Evolutionary conservation across 2,888 invertebrate genomes (phyloP).

Genomic region (Lasius platythorax): DNA sequence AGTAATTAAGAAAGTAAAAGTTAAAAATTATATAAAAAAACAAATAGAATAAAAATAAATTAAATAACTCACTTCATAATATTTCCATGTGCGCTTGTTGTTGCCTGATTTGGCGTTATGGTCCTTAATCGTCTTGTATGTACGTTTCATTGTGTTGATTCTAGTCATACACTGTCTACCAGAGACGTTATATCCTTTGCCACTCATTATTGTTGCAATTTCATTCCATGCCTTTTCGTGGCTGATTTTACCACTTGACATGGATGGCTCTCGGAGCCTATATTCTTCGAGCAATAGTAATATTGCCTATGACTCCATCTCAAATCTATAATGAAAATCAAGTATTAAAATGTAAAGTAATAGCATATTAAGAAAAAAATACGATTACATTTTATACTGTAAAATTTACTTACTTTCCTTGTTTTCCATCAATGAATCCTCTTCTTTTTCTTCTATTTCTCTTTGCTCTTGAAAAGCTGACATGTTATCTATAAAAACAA

Average conservation of each 20-base stretch:
- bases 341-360: too few species aligned
- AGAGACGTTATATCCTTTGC: slow-evolving; percentile 34
- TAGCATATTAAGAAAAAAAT: too few species aligned
- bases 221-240: slow-evolving; percentile 6
- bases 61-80: slow-evolving; percentile 44
- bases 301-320: slow-evolving; percentile 24
- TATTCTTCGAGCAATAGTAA: slow-evolving; percentile 44
- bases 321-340: not conserved
- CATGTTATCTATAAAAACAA: too few species aligned
- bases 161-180: slow-evolving; percentile 41
- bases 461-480: too few species aligned
- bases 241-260: slow-evolving; percentile 47
- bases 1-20: too few species aligned
- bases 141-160: slow-evolving; percentile 35
- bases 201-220: slow-evolving; percentile 7
- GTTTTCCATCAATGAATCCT: too few species aligned
- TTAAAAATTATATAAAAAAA: not conserved
- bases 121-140: slow-evolving; percentile 50
- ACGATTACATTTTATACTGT: too few species aligned
- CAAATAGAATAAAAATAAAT: not conserved
- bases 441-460: too few species aligned
- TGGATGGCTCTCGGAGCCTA: slow-evolving; percentile 13
- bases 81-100: slow-evolving; percentile 35
- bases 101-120: slow-evolving; percentile 53
- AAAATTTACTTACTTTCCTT: too few species aligned